A percentile compares a stretch with the other conserved stretches of the same genome.
phyloP scores from a whole-genome alignment of 2,888 invertebrate genomes.

The Drosophila peninsularis region DNA sequence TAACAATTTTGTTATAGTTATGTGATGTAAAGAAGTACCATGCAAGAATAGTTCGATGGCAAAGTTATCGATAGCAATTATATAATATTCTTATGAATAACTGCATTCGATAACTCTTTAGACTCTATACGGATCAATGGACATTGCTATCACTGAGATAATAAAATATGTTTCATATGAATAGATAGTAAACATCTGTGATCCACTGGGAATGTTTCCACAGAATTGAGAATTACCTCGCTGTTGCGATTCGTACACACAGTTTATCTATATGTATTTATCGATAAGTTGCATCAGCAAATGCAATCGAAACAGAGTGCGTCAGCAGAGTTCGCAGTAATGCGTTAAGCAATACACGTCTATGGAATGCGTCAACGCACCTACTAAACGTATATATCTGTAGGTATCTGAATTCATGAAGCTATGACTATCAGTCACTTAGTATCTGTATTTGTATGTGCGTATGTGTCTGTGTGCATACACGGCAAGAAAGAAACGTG shows the following conservation, averaged over 20 bases:
- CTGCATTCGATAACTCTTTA: too few species aligned
- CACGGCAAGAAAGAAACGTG: slow-evolving; percentile 27
- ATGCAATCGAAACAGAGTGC: slow-evolving; percentile 30
- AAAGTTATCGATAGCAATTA: background rate
- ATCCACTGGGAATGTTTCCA: background rate
- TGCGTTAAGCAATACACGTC: slow-evolving; percentile 23
- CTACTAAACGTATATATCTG: background rate
- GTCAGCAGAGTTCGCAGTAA: slow-evolving; percentile 15
- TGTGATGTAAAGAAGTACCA: too few species aligned
- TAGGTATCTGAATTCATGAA: slow-evolving; percentile 13
- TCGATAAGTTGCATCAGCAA: slow-evolving; percentile 45
- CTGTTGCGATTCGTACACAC: background rate
- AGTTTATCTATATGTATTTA: slow-evolving; percentile 7
- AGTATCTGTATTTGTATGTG: slow-evolving; percentile 11
- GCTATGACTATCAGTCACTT: slow-evolving; percentile 30
- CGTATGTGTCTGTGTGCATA: slow-evolving; percentile 12
- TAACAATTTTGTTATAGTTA: background rate
- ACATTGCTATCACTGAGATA: too few species aligned
- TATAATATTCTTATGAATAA: too few species aligned
- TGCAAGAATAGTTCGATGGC: background rate
- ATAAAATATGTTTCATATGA: background rate
- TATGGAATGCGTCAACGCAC: slow-evolving; percentile 43
- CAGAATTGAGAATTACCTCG: background rate
- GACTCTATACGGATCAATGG: too few species aligned
- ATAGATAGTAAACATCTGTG: background rate